Evolutionary conservation across 2,888 invertebrate genomes (phyloP).

Genomic region (Amblyjoppa proteus): DNA sequence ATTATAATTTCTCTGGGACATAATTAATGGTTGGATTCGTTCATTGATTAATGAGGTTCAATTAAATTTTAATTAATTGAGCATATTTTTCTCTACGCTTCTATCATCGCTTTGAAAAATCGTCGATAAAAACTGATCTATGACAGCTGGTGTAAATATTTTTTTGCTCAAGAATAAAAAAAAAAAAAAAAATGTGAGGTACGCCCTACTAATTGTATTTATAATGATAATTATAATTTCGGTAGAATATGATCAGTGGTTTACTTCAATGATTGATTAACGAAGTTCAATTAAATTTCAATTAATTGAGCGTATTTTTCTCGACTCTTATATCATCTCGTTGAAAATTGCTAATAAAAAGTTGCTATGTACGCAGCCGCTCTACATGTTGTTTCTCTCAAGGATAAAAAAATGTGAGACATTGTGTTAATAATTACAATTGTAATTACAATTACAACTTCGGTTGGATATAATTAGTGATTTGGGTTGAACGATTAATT

Average conservation of each 20-base stretch:
- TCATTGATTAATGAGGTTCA: background rate
- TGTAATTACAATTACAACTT: too few relatives aligned
- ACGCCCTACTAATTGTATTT: background rate
- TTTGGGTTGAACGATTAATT: constrained; percentile 16
- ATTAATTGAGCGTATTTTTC: background rate
- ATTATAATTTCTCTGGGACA: background rate
- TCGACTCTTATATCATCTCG: background rate
- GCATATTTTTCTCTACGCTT: background rate
- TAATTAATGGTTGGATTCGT: background rate
- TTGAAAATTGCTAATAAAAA: background rate
- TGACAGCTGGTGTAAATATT: background rate
- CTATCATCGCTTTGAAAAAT: background rate
- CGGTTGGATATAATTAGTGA: background rate
- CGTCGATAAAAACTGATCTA: background rate
- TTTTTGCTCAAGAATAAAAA: background rate
- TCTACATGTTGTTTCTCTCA: too few relatives aligned
- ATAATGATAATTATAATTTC: too few relatives aligned
- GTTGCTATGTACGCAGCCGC: too few relatives aligned
- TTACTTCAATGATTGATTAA: too few relatives aligned
- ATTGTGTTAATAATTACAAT: too few relatives aligned
- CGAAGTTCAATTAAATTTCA: constrained; percentile 3
- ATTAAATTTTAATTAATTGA: background rate
- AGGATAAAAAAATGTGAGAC: too few relatives aligned
- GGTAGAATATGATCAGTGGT: too few relatives aligned
- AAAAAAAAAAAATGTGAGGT: background rate